phyloP scores from a whole-genome alignment of 2,888 invertebrate genomes.

The Synergus gifuensis region DNA sequence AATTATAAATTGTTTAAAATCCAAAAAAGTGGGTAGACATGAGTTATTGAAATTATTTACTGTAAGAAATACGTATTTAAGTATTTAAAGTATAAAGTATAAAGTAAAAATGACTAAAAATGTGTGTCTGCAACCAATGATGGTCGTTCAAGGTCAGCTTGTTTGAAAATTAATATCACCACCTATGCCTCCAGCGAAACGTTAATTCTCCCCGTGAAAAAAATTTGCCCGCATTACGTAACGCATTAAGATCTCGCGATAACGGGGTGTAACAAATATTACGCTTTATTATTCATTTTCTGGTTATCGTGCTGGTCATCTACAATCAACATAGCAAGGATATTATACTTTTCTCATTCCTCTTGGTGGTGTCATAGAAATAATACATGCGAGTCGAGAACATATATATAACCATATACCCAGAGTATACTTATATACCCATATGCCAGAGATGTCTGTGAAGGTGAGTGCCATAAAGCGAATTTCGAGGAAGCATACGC shows the following conservation, averaged over 20 bases:
- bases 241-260: conserved; percentile 68
- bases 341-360: conserved; percentile 40
- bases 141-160: conserved; percentile 19
- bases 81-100: no score
- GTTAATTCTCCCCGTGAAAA: conserved; percentile 53
- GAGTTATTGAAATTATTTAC: no score
- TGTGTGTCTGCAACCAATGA: not conserved
- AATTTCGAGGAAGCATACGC: conserved; percentile 54
- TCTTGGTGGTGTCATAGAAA: conserved; percentile 38
- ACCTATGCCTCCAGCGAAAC: conserved; percentile 26
- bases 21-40: not conserved
- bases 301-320: conserved; percentile 65
- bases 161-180: conserved; percentile 33
- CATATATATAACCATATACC: conserved; percentile 41
- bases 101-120: not conserved
- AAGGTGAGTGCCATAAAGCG: conserved; percentile 54
- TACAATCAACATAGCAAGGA: conserved; percentile 48
- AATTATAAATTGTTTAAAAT: not conserved
- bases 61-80: no score
- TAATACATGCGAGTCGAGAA: conserved; percentile 40
- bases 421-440: conserved; percentile 1
- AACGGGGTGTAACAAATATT: conserved; percentile 66
- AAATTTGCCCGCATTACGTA: conserved; percentile 67
- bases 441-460: conserved; percentile 20
- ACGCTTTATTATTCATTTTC: conserved; percentile 68